Base-by-base conservation (phyloP, 2,113 vertebrate species). In the Aegypius monachus region DNA sequence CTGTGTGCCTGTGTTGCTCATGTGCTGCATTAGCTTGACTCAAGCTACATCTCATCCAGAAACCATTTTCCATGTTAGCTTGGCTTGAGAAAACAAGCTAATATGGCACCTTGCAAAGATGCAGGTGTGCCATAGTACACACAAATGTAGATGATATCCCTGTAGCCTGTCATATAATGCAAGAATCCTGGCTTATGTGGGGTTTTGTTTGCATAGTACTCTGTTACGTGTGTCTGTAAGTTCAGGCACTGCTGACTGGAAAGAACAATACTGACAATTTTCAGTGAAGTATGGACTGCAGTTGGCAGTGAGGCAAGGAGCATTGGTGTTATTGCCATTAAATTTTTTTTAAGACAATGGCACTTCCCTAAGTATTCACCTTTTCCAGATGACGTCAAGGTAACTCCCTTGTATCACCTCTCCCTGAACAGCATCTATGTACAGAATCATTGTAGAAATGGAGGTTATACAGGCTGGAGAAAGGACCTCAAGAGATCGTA, bases 401-500 rank as follows among this genome's bases (percentile, higher is more conserved):
- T 45, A 79, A 55, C 8, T 55, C 26, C 5, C 19, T 43, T 31
- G 9, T 43, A 21, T 40, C 38, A 7, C 11, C 13, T 40, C 42
- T 63, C 23, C 19, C 36, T 78, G 53, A 48, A 47, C 6, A 89
- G 5, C 2, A 8, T 10, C 31, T 50, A 12, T 26, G 7, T 78
- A 34, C 8, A 48, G 23, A 14, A 62, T 7, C 6, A 11, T 3
- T 21, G 13, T 50, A 73, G 26, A 40, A 85, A 16, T 53, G 43
- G n/a, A 81, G 7, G 2, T 38, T 77, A 16, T n/a, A 23, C 26
- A 66, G 38, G 11, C 11, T 45, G 42, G 36, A 42, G 13, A 40
- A 73, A 73, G 19, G 21, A 81, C 34, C 36, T 81, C 15, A 27
- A 27, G 26, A 61, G 27, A 34, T 66, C 0, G 0, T 3, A 5